A percentile compares a stretch with the other conserved stretches of the same genome.
Conservation (phyloP, 2,797 vertebrate species). For the Mus spretus region DNA sequence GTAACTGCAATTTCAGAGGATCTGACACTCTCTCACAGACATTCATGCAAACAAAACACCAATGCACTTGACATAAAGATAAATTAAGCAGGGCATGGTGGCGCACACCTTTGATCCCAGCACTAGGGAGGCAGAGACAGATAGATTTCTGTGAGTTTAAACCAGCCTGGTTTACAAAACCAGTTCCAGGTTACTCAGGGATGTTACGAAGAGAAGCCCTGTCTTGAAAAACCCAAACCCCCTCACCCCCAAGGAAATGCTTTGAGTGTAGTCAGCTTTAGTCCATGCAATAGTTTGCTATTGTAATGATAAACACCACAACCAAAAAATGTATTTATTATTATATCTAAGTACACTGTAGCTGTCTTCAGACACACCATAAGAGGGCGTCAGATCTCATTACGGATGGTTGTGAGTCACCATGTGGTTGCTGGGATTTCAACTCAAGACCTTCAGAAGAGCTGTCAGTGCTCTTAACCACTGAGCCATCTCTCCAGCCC, state of each 20-base stretch:
- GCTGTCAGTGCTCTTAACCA: too few relatives aligned
- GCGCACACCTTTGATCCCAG: neutral
- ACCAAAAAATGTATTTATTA: too few relatives aligned
- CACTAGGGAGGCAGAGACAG: neutral
- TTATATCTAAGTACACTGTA: too few relatives aligned
- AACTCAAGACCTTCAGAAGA: too few relatives aligned
- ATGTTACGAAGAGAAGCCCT: neutral
- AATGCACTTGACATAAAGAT: neutral
- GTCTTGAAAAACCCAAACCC: neutral
- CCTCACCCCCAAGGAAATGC: neutral
- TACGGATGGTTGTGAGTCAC: too few relatives aligned
- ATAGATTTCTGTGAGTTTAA: neutral
- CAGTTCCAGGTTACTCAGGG: neutral
- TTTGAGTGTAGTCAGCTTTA: neutral
- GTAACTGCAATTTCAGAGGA: neutral
- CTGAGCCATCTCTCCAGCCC: too few relatives aligned
- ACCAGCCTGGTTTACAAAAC: neutral
- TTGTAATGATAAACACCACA: neutral
- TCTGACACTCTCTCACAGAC: neutral
- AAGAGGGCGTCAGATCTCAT: too few relatives aligned
- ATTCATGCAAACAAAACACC: neutral
- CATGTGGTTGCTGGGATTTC: too few relatives aligned
- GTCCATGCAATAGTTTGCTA: neutral
- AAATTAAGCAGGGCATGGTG: neutral
- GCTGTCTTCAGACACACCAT: too few relatives aligned